phyloP scores from a whole-genome alignment of 2,888 invertebrate species.

The Tillus elongatus region DNA sequence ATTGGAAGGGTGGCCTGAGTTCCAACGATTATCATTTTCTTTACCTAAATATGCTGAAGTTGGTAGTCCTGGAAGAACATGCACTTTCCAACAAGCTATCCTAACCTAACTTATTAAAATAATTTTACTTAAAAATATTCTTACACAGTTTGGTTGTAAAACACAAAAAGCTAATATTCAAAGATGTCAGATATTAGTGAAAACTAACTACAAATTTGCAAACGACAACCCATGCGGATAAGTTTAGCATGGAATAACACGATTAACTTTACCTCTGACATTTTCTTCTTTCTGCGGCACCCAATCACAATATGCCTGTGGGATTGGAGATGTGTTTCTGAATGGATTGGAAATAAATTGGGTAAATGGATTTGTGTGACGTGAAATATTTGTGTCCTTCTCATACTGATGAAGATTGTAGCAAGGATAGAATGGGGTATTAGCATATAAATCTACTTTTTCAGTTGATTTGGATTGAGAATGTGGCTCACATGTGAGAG shows the following conservation, averaged over 20 bases:
- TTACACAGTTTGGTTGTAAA: constrained; percentile 35
- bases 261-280: constrained; percentile 35
- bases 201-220: constrained; percentile 30
- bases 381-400: constrained; percentile 13
- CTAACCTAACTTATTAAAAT: constrained; percentile 35
- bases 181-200: constrained; percentile 27
- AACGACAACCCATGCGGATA: constrained; percentile 36
- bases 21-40: constrained; percentile 8
- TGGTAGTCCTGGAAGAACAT: constrained; percentile 43
- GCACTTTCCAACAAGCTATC: constrained; percentile 41
- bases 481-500: constrained; percentile 30
- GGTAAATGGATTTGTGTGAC: constrained; percentile 18
- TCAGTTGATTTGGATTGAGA: constrained; percentile 7
- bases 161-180: constrained; percentile 12
- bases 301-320: constrained; percentile 42
- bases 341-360: constrained; percentile 24
- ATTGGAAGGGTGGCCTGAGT: background rate
- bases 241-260: constrained; percentile 24
- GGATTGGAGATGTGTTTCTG: constrained; percentile 24
- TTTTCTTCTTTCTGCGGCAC: constrained; percentile 31
- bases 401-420: constrained; percentile 22
- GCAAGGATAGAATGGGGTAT: constrained; percentile 37
- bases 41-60: constrained; percentile 37
- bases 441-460: constrained; percentile 34
- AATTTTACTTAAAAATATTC: constrained; percentile 33